Base-by-base conservation (phyloP, 2,888 invertebrate species). In the Macaria liturata region DNA sequence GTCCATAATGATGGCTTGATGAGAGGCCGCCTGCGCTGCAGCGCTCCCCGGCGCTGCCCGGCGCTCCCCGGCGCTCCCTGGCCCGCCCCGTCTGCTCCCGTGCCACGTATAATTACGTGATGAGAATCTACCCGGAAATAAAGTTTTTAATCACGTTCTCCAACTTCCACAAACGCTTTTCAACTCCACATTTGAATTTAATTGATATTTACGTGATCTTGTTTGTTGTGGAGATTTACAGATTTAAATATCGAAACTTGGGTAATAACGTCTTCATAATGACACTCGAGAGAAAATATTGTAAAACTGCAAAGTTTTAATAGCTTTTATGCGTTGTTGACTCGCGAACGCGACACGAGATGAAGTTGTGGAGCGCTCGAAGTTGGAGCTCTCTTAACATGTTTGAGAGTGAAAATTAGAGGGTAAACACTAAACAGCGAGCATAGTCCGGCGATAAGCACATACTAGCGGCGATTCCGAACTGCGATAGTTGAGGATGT, bases 1-100 rank as follows among this genome's bases (percentile, higher is more conserved):
- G 73, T 76, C 77, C 86, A 82, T 88, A 89, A 89, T 88, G 88
- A 86, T 84, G 81, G 83, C 88, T 88, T 88, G 88, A 88, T 88
- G 88, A 86, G 81, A 80, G 73, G 81, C 77, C 83, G 78, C 80
- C 72, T 82, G 81, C 80, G 80, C 70, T 75, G 67, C 61, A 20
- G 20, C 20, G 20, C 20, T 20, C 20, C 20, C 20, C 2, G 20
- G 20, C 20, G 20, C 20, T 20, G 20, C 20, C 20, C 20, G 20
- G 20, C 20, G 20, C 20, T 20, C 20, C 20, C 20, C 20, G 20
- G 20, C n/a, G 20, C 20, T 20, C 20, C 20, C 20, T 2, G 20
- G 20, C 20, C 20, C 20, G 20, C 20, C 20, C 20, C 20, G 20
- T 20, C 20, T 20, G 20, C 20, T 20, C 66, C 62, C 62, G 54